Evolutionary conservation across 1,140 invertebrate genomes (phyloP), one percentile per base, ranked within the genome.

Genomic region (Acromyrmex charruanus): DNA sequence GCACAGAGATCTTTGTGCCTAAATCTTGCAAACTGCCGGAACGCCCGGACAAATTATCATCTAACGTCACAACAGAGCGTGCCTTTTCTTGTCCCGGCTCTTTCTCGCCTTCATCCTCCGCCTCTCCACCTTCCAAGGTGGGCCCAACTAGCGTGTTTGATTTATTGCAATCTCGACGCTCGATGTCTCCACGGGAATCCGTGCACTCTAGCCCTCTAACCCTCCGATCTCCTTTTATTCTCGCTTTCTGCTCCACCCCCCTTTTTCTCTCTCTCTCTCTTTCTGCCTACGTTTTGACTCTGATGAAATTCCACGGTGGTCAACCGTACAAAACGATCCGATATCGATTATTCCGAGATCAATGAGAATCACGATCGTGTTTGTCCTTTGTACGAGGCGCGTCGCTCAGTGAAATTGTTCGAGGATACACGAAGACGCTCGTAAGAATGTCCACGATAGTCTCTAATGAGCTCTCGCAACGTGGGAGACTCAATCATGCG

Each of bases 41-140:
- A 88, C 88, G 59, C 79, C 85, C 89, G 87, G 88, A 93, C 92
- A 93, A 93, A 93, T 93, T 93, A 92, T 92, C 89, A 90, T 92
- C 89, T 65, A 53, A 39, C 71, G 89, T 91, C 89, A 92, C 88
- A 93, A 93, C 90, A 90, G 85, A 91, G 86, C 86, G 91, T 92
- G 91, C 87, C 84, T 77, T 92, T 92, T 90, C 77, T 87, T 75
- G 25, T 72, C 77, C 44, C 21, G 61, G 58, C 71, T 79, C 66
- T 87, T 87, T 77, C 85, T 81, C 49, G 49, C 6, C 39, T 58
- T 44, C 74, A 49, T 9, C 21, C 31, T 18, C 58, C 58, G 44
- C 58, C 51, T 63, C 31, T 84, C 49, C 14, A 18, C 59, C 55
- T 31, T 14, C 61, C 61, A 61, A 80, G 84, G 58, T 55, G 77